These are phyloP conservation scores for Drosophila limbata DNA, from an alignment of 2,888 invertebrate genomes.

Conservation along the genomic window DNA sequence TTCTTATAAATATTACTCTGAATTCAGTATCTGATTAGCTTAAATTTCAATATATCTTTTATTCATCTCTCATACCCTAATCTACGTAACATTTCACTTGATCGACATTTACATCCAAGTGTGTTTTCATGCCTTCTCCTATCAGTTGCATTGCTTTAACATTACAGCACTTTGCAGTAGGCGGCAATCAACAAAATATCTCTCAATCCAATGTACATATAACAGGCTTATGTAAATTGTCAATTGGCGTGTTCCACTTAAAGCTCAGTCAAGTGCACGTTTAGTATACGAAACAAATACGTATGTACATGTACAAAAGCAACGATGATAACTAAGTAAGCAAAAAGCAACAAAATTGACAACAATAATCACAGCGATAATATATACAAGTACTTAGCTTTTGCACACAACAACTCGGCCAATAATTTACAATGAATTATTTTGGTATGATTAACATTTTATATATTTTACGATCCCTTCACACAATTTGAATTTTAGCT, in stretches of 20 bases:
- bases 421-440: conserved; percentile 10
- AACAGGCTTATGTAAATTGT: conserved; percentile 62
- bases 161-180: neutral
- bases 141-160: conserved; percentile 19
- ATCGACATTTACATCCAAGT: conserved; percentile 4
- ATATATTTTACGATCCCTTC: neutral
- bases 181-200: conserved; percentile 13
- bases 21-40: neutral
- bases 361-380: conserved; percentile 45
- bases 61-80: neutral
- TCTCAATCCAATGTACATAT: neutral
- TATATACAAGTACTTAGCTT: conserved; percentile 27
- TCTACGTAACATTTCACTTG: conserved; percentile 1
- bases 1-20: neutral
- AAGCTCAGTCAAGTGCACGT: conserved; percentile 55
- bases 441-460: neutral
- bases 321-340: conserved; percentile 55
- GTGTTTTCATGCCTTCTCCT: neutral
- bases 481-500: neutral
- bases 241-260: conserved; percentile 73
- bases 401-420: conserved; percentile 45
- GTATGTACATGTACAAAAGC: neutral
- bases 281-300: conserved; percentile 2
- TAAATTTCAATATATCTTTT: too few species aligned
- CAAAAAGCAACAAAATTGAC: conserved; percentile 56